Evolutionary conservation across 2,113 vertebrate genomes (phyloP).

Genomic region (Chunga burmeisteri): DNA sequence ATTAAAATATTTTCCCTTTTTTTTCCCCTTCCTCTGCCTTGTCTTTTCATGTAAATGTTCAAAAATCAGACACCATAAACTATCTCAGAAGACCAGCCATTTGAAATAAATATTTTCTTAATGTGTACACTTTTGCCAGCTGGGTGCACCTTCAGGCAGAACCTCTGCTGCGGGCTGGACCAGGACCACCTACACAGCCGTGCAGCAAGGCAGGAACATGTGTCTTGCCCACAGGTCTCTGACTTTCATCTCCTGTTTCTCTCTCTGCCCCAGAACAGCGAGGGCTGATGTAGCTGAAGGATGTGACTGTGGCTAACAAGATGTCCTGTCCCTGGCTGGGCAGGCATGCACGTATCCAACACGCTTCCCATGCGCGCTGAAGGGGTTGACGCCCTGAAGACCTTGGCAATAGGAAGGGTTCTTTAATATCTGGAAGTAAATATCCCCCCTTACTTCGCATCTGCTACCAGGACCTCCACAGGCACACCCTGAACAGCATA

Average conservation of each 20-base stretch:
- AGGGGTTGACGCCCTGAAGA: not conserved
- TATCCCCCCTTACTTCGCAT: not conserved
- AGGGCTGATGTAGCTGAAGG: not conserved
- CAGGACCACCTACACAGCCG: not conserved
- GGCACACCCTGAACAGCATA: not conserved
- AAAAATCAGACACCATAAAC: not conserved
- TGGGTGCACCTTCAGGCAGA: not conserved
- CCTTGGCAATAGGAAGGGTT: not conserved
- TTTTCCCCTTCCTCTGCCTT: not conserved
- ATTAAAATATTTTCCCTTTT: not conserved
- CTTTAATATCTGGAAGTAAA: not conserved
- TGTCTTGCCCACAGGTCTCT: not conserved
- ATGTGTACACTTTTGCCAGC: not conserved
- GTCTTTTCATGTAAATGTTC: not conserved
- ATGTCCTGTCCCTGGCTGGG: not conserved
- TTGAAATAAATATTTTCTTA: not conserved
- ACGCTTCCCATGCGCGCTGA: rapidly evolving
- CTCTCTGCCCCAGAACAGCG: not conserved
- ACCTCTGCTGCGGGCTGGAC: not conserved
- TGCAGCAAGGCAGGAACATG: not conserved
- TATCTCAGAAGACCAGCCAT: not conserved
- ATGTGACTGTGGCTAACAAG: not conserved
- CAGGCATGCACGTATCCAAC: rapidly evolving
- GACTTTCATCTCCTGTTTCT: not conserved
- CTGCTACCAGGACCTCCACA: not conserved